These are phyloP conservation scores for Anoplophora glabripennis DNA, from an alignment of 1,140 invertebrate species.

Conservation along the genomic window DNA sequence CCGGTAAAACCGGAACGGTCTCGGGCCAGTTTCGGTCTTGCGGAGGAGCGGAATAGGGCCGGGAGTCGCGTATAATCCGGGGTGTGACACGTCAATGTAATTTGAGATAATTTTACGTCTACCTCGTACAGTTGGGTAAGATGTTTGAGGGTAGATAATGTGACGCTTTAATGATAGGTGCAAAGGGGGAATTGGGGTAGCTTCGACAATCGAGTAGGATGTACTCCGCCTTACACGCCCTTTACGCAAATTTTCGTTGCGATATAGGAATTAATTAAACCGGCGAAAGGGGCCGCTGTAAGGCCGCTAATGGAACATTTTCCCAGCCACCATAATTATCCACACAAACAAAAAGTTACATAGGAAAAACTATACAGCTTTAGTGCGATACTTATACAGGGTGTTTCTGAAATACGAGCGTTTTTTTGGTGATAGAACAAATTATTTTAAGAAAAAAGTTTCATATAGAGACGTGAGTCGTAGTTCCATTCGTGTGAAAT, in stretches of 20 bases:
- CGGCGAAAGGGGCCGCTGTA: background rate
- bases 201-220: conserved; percentile 22
- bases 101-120: conserved; percentile 45
- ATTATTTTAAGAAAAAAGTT: no score
- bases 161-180: conserved; percentile 33
- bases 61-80: background rate
- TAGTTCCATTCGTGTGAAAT: no score
- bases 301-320: no score
- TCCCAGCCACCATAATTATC: no score
- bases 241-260: conserved; percentile 16
- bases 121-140: conserved; percentile 41
- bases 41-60: conserved; percentile 10
- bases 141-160: conserved; percentile 37
- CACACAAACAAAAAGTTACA: no score
- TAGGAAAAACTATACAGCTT: no score
- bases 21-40: conserved; percentile 20
- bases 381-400: no score
- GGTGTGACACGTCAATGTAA: conserved; percentile 32
- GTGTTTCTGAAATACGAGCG: no score
- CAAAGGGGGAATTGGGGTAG: conserved; percentile 24
- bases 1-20: conserved; percentile 14
- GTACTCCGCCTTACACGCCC: conserved; percentile 17
- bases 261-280: conserved; percentile 16
- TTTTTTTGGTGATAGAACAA: no score
- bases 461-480: no score